phyloP scores from a whole-genome alignment of 1,140 invertebrate genomes.

The Danaus plexippus region DNA sequence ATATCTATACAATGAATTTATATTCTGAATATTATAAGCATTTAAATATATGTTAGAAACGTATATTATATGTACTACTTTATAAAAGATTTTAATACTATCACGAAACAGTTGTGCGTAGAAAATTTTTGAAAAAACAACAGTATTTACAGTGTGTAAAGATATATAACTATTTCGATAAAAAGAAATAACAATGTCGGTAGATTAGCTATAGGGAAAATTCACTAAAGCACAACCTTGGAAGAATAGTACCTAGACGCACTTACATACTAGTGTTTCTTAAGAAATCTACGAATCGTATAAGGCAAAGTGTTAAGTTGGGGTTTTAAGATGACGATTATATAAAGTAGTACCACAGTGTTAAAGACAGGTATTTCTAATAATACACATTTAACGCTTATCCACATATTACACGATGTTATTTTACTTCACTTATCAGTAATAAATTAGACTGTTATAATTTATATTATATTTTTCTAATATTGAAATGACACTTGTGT shows the following conservation, averaged over 20 bases:
- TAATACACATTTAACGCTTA: background rate
- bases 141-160: conserved; percentile 46
- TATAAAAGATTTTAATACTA: conserved; percentile 25
- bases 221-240: conserved; percentile 70
- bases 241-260: conserved; percentile 68
- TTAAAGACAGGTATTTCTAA: conserved; percentile 15
- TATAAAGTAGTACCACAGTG: conserved; percentile 20
- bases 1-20: background rate
- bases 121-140: conserved; percentile 51
- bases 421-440: no score
- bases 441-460: no score
- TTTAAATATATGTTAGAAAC: conserved; percentile 2
- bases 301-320: conserved; percentile 68
- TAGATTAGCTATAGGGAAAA: conserved; percentile 56
- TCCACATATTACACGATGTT: no score
- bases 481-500: no score
- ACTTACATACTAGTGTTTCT: conserved; percentile 62
- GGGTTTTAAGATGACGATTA: conserved; percentile 39
- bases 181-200: conserved; percentile 38
- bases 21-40: background rate
- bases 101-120: conserved; percentile 66
- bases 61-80: conserved; percentile 12
- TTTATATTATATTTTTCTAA: no score
- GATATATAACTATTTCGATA: conserved; percentile 34
- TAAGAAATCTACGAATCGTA: conserved; percentile 60